A percentile compares a stretch with the other conserved stretches of the same genome.
These are phyloP conservation scores for Chrysolina oricalcia DNA, from an alignment of 2,888 invertebrate genomes.

Conservation along the genomic window DNA sequence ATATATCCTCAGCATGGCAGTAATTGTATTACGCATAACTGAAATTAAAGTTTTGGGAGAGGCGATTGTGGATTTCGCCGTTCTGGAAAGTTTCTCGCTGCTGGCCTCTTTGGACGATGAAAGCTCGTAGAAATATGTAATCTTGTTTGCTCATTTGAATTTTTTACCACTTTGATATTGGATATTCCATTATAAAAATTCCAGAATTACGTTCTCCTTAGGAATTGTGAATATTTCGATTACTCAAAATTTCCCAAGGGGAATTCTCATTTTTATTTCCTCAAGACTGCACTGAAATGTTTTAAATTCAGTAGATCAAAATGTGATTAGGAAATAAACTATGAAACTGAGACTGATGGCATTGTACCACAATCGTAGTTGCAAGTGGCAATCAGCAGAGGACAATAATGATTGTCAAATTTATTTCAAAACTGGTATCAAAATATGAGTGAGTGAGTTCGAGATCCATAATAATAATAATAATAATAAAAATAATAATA, in stretches of 20 bases:
- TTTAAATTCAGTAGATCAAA: no score
- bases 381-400: no score
- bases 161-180: slow-evolving; percentile 40
- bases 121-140: slow-evolving; percentile 45
- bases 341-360: no score
- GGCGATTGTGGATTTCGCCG: slow-evolving; percentile 24
- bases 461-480: no score
- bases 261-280: neutral
- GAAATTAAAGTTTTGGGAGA: slow-evolving; percentile 66
- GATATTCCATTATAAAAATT: slow-evolving; percentile 26
- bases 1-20: slow-evolving; percentile 68
- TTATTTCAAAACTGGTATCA: no score
- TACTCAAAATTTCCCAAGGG: neutral
- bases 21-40: slow-evolving; percentile 68
- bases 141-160: slow-evolving; percentile 45
- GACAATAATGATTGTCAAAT: no score
- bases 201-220: neutral
- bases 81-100: slow-evolving; percentile 40
- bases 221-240: neutral
- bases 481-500: no score
- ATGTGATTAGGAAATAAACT: no score
- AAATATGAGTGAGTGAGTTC: no score
- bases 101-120: slow-evolving; percentile 47
- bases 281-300: neutral
- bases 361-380: no score